phyloP scores from a whole-genome alignment of 2,888 invertebrate species.

The Drosophila nr. medialis region DNA sequence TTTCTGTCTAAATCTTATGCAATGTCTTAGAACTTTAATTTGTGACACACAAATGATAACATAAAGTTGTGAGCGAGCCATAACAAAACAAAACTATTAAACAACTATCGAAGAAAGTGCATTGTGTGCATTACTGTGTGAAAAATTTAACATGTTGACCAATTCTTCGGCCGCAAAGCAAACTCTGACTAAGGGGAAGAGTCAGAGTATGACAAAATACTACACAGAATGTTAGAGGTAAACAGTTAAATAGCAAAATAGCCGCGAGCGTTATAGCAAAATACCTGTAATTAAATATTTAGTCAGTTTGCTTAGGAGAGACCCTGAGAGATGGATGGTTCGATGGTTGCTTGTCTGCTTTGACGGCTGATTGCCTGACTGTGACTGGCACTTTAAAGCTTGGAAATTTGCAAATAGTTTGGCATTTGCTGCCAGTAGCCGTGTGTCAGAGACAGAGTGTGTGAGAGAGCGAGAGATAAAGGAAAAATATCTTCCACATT shows the following conservation, averaged over 20 bases:
- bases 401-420: constrained; percentile 28
- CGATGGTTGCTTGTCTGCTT: constrained; percentile 18
- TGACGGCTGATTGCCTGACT: constrained; percentile 29
- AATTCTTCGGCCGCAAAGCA: constrained; percentile 10
- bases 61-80: constrained; percentile 24
- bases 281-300: constrained; percentile 71
- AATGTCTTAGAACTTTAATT: constrained; percentile 37
- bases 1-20: constrained; percentile 20
- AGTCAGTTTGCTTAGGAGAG: constrained; percentile 55
- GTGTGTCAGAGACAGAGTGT: neutral
- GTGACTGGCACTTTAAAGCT: constrained; percentile 34
- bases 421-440: constrained; percentile 30
- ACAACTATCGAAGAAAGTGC: constrained; percentile 18
- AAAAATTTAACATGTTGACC: constrained; percentile 58
- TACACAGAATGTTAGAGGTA: constrained; percentile 30
- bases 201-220: constrained; percentile 11
- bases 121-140: constrained; percentile 42
- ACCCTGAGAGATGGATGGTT: constrained; percentile 29
- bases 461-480: neutral
- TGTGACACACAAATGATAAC: constrained; percentile 25
- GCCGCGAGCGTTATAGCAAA: constrained; percentile 56
- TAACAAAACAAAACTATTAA: constrained; percentile 19
- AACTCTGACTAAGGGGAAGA: constrained; percentile 1
- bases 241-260: constrained; percentile 60
- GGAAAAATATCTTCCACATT: neutral